Evolutionary conservation across 2,888 invertebrate genomes (phyloP).

Genomic region (Cryptops parisi): DNA sequence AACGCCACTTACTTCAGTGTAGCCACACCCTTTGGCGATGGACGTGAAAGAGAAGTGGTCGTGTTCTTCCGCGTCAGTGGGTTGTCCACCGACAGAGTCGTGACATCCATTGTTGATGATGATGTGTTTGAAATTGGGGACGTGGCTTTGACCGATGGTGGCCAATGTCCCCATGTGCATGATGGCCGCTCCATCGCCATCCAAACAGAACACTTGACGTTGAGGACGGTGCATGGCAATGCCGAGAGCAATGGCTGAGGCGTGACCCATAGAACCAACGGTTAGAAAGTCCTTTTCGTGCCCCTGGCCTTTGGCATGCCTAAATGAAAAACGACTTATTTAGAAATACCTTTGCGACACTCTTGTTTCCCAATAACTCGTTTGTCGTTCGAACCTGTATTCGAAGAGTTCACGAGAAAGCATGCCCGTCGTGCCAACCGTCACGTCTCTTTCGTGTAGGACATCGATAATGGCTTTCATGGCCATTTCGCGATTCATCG

Average conservation of each 20-base stretch:
- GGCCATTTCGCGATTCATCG: conserved; percentile 31
- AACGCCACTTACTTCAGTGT: conserved; percentile 25
- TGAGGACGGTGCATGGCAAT: conserved; percentile 31
- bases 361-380: too few species aligned
- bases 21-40: conserved; percentile 29
- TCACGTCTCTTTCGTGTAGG: conserved; percentile 29
- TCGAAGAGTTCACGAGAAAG: conserved; percentile 35
- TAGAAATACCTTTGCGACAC: background rate
- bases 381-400: conserved; percentile 24
- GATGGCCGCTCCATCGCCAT: conserved; percentile 34
- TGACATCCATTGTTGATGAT: conserved; percentile 36
- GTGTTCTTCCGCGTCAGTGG: conserved; percentile 28
- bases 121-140: conserved; percentile 33
- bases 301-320: conserved; percentile 28
- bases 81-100: conserved; percentile 36
- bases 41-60: conserved; percentile 25
- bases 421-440: conserved; percentile 36
- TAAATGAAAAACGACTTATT: conserved; percentile 16
- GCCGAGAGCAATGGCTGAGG: conserved; percentile 33
- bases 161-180: conserved; percentile 36
- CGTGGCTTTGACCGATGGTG: conserved; percentile 29
- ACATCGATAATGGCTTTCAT: conserved; percentile 28
- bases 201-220: conserved; percentile 32
- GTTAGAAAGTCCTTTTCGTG: conserved; percentile 35
- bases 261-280: conserved; percentile 36